These are phyloP conservation scores for Vulpes lagopus DNA, from an alignment of 2,113 vertebrate genomes.

Conservation along the genomic window DNA sequence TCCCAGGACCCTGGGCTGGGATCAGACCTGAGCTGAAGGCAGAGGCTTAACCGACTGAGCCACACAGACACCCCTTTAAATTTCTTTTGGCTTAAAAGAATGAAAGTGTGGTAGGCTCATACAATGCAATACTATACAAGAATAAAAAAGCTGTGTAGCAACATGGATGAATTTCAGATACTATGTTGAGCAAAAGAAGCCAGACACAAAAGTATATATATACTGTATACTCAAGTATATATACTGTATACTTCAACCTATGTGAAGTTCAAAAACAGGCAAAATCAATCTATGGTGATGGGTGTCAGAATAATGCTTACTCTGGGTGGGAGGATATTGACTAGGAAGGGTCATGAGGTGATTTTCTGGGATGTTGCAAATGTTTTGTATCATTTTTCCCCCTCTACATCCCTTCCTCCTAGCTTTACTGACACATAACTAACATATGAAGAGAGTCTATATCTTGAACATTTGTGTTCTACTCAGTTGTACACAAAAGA, in stretches of 20 bases:
- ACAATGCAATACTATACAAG: not conserved
- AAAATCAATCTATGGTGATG: not conserved
- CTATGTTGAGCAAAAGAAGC: not conserved
- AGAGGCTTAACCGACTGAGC: too few species aligned
- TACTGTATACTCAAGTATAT: not conserved
- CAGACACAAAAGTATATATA: not conserved
- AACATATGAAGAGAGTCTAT: not conserved
- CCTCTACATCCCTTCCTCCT: not conserved
- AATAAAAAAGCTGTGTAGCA: not conserved
- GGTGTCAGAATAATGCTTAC: not conserved
- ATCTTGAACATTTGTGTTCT: not conserved
- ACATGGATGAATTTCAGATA: conserved; percentile 5
- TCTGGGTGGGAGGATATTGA: not conserved
- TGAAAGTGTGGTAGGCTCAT: not conserved
- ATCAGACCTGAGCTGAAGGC: too few species aligned
- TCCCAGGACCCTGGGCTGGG: too few species aligned
- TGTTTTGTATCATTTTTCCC: not conserved
- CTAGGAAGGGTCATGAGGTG: not conserved
- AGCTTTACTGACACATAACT: not conserved
- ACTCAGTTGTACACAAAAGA: not conserved
- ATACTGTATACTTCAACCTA: not conserved
- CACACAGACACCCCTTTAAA: not conserved
- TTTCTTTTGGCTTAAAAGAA: conserved; percentile 21
- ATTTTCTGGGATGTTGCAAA: not conserved
- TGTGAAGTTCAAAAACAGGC: not conserved